Evolutionary conservation across 2,113 vertebrate species (phyloP).

Genomic region (Ptyas mucosa): DNA sequence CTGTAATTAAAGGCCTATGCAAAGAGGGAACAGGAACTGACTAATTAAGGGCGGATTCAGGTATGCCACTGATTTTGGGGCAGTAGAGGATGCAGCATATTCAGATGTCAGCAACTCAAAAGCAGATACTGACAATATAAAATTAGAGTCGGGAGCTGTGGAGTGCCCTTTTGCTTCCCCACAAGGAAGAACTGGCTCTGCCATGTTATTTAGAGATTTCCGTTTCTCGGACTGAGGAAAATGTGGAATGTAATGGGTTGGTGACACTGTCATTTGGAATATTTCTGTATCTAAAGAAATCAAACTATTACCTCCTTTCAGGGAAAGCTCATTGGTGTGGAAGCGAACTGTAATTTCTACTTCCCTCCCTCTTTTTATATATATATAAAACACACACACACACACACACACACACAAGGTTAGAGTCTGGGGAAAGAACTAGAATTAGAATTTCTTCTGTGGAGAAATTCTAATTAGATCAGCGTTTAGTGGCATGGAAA

Average conservation of each 20-base stretch:
- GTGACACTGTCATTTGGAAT: background rate
- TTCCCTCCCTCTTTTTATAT: background rate
- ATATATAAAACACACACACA: background rate
- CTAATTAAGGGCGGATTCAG: background rate
- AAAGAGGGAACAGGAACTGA: background rate
- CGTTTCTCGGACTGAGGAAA: background rate
- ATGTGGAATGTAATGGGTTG: background rate
- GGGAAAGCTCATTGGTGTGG: background rate
- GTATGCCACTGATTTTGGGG: background rate
- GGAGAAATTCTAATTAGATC: fast-evolving
- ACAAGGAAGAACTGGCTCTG: background rate
- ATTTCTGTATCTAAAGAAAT: background rate
- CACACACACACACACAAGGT: background rate
- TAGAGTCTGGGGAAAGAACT: fast-evolving
- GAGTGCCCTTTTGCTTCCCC: background rate
- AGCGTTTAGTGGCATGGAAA: background rate
- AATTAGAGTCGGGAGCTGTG: background rate
- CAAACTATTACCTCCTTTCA: background rate
- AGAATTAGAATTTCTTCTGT: background rate
- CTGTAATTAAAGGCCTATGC: background rate
- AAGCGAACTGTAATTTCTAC: background rate
- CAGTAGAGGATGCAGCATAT: background rate
- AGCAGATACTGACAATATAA: background rate
- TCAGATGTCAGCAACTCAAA: background rate
- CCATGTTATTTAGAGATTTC: background rate